Evolutionary conservation across 2,113 vertebrate species (phyloP).

Genomic region (Stictonetta naevosa): DNA sequence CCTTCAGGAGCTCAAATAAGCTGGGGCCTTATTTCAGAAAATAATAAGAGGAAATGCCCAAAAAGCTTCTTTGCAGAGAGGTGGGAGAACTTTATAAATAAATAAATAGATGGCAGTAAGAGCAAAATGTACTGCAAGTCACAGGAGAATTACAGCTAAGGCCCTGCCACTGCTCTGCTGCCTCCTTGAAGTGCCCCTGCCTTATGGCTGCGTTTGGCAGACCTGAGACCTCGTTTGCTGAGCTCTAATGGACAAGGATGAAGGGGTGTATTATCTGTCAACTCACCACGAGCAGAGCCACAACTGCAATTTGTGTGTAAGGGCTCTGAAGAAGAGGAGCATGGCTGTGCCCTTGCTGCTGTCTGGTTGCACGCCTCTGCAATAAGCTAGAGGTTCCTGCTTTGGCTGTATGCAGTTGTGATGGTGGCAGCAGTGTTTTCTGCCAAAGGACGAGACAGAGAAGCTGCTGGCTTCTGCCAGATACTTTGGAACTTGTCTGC

Average conservation of each 20-base stretch:
- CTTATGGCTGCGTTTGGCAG: not conserved
- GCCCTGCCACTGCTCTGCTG: not conserved
- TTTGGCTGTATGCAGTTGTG: not conserved
- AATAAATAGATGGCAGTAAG: not conserved
- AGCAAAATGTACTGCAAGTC: not conserved
- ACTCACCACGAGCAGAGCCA: not conserved
- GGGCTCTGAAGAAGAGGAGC: not conserved
- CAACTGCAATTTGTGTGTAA: not conserved
- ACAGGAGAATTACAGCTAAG: not conserved
- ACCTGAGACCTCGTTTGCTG: not conserved
- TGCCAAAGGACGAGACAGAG: not conserved
- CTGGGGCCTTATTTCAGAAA: not conserved
- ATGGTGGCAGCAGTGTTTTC: not conserved
- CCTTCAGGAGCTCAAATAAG: not conserved
- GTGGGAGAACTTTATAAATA: not conserved
- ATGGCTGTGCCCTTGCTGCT: not conserved
- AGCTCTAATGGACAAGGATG: not conserved
- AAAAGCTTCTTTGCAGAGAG: not conserved
- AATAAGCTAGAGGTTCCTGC: rapidly evolving
- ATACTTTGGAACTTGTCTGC: not conserved
- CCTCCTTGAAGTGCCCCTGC: not conserved
- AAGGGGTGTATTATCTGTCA: not conserved
- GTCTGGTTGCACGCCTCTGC: not conserved
- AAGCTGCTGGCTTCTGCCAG: not conserved
- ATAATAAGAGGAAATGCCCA: not conserved